Conservation (phyloP, 2,113 vertebrate genomes). For the Lipotes vexillifer region DNA sequence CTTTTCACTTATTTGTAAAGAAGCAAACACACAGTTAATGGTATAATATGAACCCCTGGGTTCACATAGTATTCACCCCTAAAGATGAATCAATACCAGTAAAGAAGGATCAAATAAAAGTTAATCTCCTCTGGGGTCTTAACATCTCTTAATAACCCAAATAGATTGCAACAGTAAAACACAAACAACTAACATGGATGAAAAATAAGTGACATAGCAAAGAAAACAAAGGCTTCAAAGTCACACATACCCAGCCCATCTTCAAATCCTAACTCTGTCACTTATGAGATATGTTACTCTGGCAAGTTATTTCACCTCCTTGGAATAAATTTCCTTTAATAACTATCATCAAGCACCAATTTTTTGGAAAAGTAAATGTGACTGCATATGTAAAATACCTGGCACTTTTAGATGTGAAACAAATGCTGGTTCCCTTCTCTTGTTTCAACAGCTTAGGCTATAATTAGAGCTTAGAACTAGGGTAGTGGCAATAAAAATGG, state of each 20-base stretch:
- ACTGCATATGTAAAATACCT: neutral
- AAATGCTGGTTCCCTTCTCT: neutral
- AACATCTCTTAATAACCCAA: neutral
- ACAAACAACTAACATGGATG: neutral
- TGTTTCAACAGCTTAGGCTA: neutral
- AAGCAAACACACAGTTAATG: neutral
- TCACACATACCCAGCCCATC: neutral
- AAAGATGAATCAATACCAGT: neutral
- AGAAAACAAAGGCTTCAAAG: neutral
- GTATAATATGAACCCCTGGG: neutral
- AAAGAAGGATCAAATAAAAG: neutral
- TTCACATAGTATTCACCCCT: neutral
- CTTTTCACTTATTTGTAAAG: neutral
- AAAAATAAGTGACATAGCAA: neutral
- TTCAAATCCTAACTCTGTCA: neutral
- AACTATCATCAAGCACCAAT: neutral
- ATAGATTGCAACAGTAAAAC: neutral
- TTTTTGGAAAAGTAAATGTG: neutral
- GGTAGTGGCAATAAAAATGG: neutral
- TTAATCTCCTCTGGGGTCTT: neutral
- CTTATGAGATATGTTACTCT: neutral
- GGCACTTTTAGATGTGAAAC: neutral
- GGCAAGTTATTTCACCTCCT: neutral
- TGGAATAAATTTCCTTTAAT: neutral
- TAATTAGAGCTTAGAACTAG: slow-evolving; percentile 1